Conservation (phyloP, 2,888 invertebrate species). For the Capitulum mitella region DNA sequence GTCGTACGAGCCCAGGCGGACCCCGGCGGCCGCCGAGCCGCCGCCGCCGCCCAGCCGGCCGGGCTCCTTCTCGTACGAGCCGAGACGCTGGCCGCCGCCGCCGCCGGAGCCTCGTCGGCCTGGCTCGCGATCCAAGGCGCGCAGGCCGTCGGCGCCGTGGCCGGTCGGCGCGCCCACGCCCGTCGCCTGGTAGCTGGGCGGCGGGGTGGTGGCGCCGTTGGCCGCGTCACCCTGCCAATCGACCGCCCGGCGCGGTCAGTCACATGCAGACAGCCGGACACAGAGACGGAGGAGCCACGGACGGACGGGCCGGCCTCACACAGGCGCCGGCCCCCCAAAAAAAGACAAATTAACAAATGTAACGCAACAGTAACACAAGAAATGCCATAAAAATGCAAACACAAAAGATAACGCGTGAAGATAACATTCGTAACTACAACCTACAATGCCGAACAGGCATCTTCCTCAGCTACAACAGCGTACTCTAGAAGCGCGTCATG, state of each 20-base stretch:
- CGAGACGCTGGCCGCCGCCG: slow-evolving; percentile 25
- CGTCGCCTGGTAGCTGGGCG: neutral
- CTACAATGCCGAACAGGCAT: too few species aligned
- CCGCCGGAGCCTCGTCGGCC: slow-evolving; percentile 29
- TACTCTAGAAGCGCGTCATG: too few species aligned
- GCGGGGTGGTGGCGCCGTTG: neutral
- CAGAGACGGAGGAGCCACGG: neutral
- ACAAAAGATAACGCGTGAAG: too few species aligned
- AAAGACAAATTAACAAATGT: too few species aligned
- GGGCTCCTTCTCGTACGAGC: neutral
- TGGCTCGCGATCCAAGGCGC: slow-evolving; percentile 27
- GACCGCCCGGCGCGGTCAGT: neutral
- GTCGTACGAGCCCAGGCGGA: neutral
- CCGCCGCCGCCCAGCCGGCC: neutral
- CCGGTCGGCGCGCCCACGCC: neutral
- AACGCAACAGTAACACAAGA: too few species aligned
- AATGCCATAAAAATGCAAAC: too few species aligned
- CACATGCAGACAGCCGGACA: neutral
- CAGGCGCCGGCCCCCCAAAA: neutral
- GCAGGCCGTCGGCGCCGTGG: neutral
- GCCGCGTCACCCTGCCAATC: neutral
- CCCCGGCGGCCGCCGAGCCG: neutral
- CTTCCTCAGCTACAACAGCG: too few species aligned
- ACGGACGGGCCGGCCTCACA: neutral
- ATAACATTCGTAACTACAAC: too few species aligned